Evolutionary conservation across 2,113 vertebrate genomes (phyloP).

Genomic region (Probosciger aterrimus): DNA sequence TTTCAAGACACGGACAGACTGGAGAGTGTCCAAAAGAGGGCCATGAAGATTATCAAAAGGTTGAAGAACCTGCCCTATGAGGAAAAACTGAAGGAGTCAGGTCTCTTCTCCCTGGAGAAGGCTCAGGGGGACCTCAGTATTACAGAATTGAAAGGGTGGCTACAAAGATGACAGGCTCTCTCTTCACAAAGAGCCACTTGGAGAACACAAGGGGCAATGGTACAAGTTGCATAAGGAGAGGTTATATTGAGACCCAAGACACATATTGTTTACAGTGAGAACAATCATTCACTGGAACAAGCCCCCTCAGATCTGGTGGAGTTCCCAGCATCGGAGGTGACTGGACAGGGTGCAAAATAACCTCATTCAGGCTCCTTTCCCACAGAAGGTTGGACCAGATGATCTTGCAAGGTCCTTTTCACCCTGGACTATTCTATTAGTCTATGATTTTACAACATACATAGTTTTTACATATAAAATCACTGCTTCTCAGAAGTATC

Average conservation of each 20-base stretch:
- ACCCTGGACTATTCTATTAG: neutral
- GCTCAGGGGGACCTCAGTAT: neutral
- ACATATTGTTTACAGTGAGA: neutral
- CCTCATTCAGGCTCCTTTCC: neutral
- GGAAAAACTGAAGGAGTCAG: neutral
- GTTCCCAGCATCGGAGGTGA: neutral
- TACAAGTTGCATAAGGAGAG: neutral
- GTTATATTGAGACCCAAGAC: neutral
- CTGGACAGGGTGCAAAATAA: neutral
- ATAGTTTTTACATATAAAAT: neutral
- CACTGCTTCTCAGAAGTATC: neutral
- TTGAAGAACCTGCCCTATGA: neutral
- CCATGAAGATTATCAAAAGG: neutral
- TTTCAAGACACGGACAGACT: neutral
- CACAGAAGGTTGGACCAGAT: neutral
- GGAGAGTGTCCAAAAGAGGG: neutral
- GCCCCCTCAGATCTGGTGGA: neutral
- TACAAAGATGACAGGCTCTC: neutral
- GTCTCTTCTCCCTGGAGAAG: neutral
- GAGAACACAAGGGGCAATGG: neutral
- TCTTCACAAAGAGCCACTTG: neutral
- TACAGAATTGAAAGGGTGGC: neutral
- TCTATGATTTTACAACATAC: neutral
- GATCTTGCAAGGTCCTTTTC: neutral
- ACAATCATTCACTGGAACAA: neutral